phyloP scores from a whole-genome alignment of 2,797 vertebrate genomes.

The Sphenodon punctatus region DNA sequence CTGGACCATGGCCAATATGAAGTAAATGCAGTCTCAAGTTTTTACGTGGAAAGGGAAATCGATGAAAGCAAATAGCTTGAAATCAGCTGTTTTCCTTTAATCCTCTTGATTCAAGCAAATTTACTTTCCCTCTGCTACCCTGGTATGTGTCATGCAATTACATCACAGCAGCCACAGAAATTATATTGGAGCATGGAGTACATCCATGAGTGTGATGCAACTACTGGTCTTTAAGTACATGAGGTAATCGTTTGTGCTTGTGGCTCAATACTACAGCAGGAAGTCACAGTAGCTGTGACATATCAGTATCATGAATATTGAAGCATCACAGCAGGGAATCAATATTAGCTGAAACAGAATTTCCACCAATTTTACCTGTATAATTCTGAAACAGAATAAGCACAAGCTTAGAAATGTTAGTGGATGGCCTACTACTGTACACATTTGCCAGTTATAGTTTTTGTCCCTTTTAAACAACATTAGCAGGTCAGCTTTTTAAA shows the following conservation, averaged over 20 bases:
- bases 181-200: neutral
- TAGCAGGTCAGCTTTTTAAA: neutral
- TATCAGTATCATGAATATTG: conserved; percentile 24
- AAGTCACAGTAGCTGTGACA: conserved; percentile 13
- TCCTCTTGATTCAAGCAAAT: neutral
- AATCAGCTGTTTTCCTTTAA: neutral
- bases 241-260: neutral
- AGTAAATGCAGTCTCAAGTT: too few relatives aligned
- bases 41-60: too few relatives aligned
- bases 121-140: neutral
- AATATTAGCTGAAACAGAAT: conserved; percentile 34
- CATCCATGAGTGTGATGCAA: neutral
- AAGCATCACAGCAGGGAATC: conserved; percentile 48
- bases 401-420: conserved; percentile 33
- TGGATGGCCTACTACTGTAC: neutral
- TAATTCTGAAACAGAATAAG: conserved; percentile 48
- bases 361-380: too few relatives aligned
- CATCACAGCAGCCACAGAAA: neutral
- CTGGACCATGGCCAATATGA: too few relatives aligned
- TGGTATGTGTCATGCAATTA: neutral
- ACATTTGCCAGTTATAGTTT: neutral
- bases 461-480: neutral
- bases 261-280: conserved; percentile 35
- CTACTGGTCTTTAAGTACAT: neutral
- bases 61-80: too few relatives aligned